A percentile compares a stretch with the other conserved stretches of the same genome.
Conservation (phyloP, 1,140 invertebrate species). For the Akabosia matsudoensis region DNA sequence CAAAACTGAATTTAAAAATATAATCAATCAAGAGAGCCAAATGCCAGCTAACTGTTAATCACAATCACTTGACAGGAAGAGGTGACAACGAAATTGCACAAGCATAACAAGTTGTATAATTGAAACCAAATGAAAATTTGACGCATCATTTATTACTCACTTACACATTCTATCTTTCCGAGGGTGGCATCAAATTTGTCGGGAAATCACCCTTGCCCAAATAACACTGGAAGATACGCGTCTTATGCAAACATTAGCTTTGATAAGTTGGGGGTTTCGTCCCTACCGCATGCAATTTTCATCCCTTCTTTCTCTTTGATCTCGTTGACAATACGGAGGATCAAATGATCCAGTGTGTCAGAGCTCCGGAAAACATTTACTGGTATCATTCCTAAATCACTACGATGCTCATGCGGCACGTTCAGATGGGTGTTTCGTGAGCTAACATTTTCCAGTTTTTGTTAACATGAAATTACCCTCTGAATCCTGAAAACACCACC, state of each 20-base stretch:
- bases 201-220: no score
- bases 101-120: background rate
- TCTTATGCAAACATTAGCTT: background rate
- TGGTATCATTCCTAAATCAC: no score
- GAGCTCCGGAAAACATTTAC: no score
- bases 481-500: background rate
- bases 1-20: background rate
- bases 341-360: no score
- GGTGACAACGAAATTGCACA: constrained; percentile 8
- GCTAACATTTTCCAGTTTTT: background rate
- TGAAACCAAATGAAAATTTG: background rate
- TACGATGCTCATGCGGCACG: no score
- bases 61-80: background rate
- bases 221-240: no score
- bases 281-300: background rate
- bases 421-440: no score
- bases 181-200: no score
- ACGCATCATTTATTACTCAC: constrained; percentile 19
- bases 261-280: background rate
- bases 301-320: background rate
- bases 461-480: background rate
- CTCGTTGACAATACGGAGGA: background rate
- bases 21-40: background rate
- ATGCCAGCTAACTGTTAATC: background rate
- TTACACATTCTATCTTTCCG: background rate